A percentile compares a stretch with the other conserved stretches of the same genome.
Evolutionary conservation across 1,140 invertebrate genomes (phyloP).

Genomic region (Carposina sasakii): DNA sequence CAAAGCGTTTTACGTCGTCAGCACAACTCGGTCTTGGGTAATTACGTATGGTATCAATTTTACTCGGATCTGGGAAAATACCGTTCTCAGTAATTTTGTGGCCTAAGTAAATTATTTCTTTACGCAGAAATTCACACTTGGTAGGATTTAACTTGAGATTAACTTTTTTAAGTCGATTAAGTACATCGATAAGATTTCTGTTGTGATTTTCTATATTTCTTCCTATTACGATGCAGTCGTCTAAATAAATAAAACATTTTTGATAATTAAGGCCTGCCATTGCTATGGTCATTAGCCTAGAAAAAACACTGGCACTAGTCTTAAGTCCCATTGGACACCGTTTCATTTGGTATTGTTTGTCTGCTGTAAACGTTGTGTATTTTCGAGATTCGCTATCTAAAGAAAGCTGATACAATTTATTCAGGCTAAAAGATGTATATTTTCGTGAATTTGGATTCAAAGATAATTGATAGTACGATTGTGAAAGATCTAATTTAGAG

Average conservation of each 20-base stretch:
- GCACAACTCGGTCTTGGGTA: conserved; percentile 27
- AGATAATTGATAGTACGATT: background rate
- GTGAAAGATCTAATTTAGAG: background rate
- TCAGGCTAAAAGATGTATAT: too few relatives aligned
- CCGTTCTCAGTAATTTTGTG: conserved; percentile 26
- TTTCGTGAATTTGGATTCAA: background rate
- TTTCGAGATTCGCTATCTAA: conserved; percentile 1
- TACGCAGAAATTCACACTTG: conserved; percentile 28
- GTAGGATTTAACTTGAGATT: conserved; percentile 33
- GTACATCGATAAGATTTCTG: conserved; percentile 18
- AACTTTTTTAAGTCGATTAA: conserved; percentile 15
- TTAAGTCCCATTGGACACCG: background rate
- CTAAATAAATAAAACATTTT: conserved; percentile 3
- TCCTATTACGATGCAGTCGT: background rate
- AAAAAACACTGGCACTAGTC: background rate
- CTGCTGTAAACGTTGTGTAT: conserved; percentile 4
- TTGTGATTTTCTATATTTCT: background rate
- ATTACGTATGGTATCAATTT: conserved; percentile 21
- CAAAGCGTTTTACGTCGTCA: conserved; percentile 25
- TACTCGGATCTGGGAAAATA: conserved; percentile 11
- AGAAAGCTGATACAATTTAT: conserved; percentile 1
- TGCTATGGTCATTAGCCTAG: conserved; percentile 5
- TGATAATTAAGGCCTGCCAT: conserved; percentile 6
- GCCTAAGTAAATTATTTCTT: conserved; percentile 25
- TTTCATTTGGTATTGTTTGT: conserved; percentile 3